Evolutionary conservation across 2,888 invertebrate genomes (phyloP).

Genomic region (Noctua comes): DNA sequence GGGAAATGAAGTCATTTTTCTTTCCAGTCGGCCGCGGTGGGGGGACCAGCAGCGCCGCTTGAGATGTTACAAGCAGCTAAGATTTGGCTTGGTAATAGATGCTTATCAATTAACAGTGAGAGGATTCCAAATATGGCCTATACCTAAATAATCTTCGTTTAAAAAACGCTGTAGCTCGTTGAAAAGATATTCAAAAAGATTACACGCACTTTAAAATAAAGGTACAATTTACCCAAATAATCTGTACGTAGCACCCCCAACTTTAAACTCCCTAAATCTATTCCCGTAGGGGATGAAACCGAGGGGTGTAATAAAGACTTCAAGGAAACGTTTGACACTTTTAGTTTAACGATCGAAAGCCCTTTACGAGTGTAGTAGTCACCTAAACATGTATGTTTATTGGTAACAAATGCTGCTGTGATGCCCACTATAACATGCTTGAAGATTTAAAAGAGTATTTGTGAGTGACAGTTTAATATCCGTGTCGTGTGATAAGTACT

Average conservation of each 20-base stretch:
- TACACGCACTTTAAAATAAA: not conserved
- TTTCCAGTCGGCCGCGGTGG: slow-evolving; percentile 11
- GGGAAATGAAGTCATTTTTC: slow-evolving; percentile 56
- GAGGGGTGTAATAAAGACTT: slow-evolving; percentile 55
- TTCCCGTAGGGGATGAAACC: slow-evolving; percentile 56
- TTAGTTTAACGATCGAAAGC: slow-evolving; percentile 57
- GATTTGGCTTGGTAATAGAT: slow-evolving; percentile 2
- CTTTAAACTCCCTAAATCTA: slow-evolving; percentile 42
- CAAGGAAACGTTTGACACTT: slow-evolving; percentile 58
- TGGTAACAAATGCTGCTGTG: slow-evolving; percentile 58
- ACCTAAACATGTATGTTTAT: slow-evolving; percentile 64
- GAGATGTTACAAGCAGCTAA: slow-evolving; percentile 10
- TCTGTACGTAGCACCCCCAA: slow-evolving; percentile 8
- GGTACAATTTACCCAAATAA: slow-evolving; percentile 11
- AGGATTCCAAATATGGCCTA: not conserved
- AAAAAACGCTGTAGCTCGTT: not conserved
- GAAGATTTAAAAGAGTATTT: slow-evolving; percentile 48
- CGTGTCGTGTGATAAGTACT: slow-evolving; percentile 22
- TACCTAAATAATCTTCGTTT: not conserved
- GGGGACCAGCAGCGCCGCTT: slow-evolving; percentile 22
- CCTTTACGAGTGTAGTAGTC: slow-evolving; percentile 49
- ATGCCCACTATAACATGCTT: slow-evolving; percentile 36
- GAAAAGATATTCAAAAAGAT: slow-evolving; percentile 1
- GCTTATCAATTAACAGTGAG: not conserved
- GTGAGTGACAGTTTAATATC: slow-evolving; percentile 47